phyloP scores from a whole-genome alignment of 2,797 vertebrate genomes.

The Sebastes trivittatus region DNA sequence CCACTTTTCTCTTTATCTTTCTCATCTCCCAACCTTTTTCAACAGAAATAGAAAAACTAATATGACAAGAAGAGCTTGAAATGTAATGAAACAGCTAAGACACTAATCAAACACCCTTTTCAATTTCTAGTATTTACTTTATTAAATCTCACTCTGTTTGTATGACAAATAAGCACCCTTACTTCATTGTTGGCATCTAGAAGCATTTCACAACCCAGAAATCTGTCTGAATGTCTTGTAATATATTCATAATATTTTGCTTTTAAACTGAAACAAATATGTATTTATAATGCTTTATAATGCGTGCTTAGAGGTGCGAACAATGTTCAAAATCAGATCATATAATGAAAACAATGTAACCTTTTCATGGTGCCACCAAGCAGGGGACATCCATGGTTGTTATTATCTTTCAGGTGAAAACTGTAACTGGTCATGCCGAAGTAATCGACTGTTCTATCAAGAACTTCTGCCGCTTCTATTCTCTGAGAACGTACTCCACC shows the following conservation, averaged over 20 bases:
- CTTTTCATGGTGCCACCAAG: background rate
- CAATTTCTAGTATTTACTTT: background rate
- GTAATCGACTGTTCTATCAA: background rate
- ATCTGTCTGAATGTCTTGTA: background rate
- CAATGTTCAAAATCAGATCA: background rate
- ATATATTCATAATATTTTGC: background rate
- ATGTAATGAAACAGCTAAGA: background rate
- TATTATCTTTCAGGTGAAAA: background rate
- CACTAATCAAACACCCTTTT: background rate
- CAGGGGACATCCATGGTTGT: background rate
- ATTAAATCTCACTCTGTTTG: background rate
- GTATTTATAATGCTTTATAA: background rate
- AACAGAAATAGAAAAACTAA: background rate
- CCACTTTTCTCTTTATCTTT: background rate
- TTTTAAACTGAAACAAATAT: background rate
- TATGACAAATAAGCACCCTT: background rate
- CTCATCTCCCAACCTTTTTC: background rate
- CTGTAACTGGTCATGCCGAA: background rate
- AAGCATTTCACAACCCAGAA: background rate
- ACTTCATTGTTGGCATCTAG: background rate
- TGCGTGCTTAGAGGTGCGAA: background rate
- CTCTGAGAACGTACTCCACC: background rate
- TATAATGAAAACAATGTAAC: background rate
- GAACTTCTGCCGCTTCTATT: background rate
- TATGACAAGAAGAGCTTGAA: background rate